A percentile compares a stretch with the other conserved stretches of the same genome.
Conservation (phyloP, 2,888 invertebrate genomes). For the Dolomedes plantarius region DNA sequence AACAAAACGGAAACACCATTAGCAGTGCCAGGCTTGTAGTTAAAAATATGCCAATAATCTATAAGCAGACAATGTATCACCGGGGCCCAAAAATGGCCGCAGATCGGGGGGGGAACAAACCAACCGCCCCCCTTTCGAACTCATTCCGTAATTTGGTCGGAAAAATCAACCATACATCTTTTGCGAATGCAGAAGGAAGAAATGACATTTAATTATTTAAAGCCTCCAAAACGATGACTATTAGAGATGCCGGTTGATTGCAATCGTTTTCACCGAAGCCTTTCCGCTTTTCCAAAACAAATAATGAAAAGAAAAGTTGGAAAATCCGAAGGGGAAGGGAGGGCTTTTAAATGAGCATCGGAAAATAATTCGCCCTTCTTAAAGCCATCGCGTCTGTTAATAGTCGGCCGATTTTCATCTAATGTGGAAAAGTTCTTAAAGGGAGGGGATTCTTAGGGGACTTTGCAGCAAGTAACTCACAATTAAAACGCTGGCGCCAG, state of each 20-base stretch:
- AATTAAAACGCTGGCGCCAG: slow-evolving; percentile 16
- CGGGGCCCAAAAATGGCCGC: background rate
- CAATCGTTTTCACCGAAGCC: slow-evolving; percentile 49
- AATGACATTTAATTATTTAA: slow-evolving; percentile 72
- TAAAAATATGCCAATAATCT: slow-evolving; percentile 46
- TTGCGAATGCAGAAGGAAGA: slow-evolving; percentile 34
- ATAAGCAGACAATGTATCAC: slow-evolving; percentile 55
- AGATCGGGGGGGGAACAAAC: slow-evolving; percentile 5
- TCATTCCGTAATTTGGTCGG: background rate
- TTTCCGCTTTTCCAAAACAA: slow-evolving; percentile 42
- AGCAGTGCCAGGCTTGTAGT: background rate
- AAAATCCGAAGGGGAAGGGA: background rate
- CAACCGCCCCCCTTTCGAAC: slow-evolving; percentile 41
- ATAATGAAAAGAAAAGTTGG: slow-evolving; percentile 52
- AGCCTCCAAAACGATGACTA: slow-evolving; percentile 59
- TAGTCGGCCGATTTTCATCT: slow-evolving; percentile 49
- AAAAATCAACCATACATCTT: slow-evolving; percentile 42
- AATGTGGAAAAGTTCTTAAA: slow-evolving; percentile 29
- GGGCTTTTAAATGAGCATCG: slow-evolving; percentile 54
- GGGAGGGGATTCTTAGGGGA: slow-evolving; percentile 13
- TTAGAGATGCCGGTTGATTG: slow-evolving; percentile 54
- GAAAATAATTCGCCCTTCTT: slow-evolving; percentile 63
- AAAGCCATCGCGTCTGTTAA: slow-evolving; percentile 60
- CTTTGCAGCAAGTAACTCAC: slow-evolving; percentile 45
- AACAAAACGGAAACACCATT: slow-evolving; percentile 11